These are phyloP conservation scores for Gryon sp. DNA, from an alignment of 1,140 invertebrate species.

Conservation along the genomic window DNA sequence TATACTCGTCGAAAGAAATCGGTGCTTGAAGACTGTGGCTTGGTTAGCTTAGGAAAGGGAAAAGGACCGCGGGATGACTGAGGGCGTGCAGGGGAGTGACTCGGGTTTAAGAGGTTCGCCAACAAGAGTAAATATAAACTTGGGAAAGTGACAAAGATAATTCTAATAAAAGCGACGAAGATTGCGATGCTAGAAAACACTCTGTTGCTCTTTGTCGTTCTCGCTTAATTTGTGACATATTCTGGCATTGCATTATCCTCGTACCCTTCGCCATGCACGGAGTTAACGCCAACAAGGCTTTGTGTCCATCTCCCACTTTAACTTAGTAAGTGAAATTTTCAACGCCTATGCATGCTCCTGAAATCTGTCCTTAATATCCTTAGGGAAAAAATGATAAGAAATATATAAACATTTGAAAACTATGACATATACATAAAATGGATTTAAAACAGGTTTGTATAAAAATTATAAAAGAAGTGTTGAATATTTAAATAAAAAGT, in stretches of 20 bases:
- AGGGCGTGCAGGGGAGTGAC: slow-evolving; percentile 47
- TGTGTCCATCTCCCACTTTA: slow-evolving; percentile 63
- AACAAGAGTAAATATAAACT: slow-evolving; percentile 80
- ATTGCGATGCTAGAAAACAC: slow-evolving; percentile 70
- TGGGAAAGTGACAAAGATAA: slow-evolving; percentile 81
- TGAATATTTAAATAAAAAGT: no score
- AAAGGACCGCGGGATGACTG: slow-evolving; percentile 64
- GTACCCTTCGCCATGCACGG: slow-evolving; percentile 31
- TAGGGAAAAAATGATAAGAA: slow-evolving; percentile 1
- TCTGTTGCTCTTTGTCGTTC: slow-evolving; percentile 66
- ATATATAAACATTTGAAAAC: background rate
- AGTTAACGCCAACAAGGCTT: slow-evolving; percentile 61
- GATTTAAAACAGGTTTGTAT: no score
- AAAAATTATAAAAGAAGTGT: no score
- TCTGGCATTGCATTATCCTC: slow-evolving; percentile 73
- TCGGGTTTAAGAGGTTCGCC: slow-evolving; percentile 76
- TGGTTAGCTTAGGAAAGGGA: slow-evolving; percentile 47
- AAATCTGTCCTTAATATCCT: slow-evolving; percentile 44
- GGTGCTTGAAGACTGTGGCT: slow-evolving; percentile 53
- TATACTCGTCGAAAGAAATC: slow-evolving; percentile 59
- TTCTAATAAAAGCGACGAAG: slow-evolving; percentile 79
- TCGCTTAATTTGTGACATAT: slow-evolving; percentile 79
- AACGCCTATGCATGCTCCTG: slow-evolving; percentile 32
- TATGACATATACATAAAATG: slow-evolving; percentile 2
- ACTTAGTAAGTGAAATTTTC: slow-evolving; percentile 57